Evolutionary conservation across 35 echinoderm and acorn worm species (phyloP), one percentile per base, ranked within the genome.

Genomic region (Acanthaster planci): DNA sequence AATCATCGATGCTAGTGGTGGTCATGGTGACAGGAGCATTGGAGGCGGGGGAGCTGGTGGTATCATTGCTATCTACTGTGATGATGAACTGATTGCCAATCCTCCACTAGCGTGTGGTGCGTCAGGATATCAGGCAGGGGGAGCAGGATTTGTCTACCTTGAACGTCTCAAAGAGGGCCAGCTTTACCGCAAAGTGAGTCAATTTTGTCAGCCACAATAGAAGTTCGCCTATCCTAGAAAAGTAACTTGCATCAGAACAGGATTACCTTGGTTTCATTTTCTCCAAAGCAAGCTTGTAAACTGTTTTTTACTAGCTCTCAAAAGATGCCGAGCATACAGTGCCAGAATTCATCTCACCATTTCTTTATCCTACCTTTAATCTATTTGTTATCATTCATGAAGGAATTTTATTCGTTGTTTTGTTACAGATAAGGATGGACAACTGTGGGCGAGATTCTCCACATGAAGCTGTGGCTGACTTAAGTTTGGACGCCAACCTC

Each of bases 21-120:
- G 90, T 32, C 10, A 64, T 51, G 84, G 93, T 23, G 52, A 76
- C 38, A 39, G 47, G 57, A 57, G 22, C 51, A 35, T 32, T 31
- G 89, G 82, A 15, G 93, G 93, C 38, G 93, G 89, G 16, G 93
- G 89, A 40, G 80, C 80, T 58, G 93, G 93, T 54, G 93, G 93
- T 16, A 40, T 89, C 38, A 92, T 97, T 15, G 56, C 89, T n/a
- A 76, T 97, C 80, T 76, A 55, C 0, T 89, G 89, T 44, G 50
- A 85, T 57, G 81, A 89, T 54, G 76, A 8, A 31, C 31, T 34
- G 10, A 85, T 92, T 6, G 32, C 38, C 7, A 67, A 57, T 2
- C 31, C 78, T 18, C 85, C 89, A 52, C 8, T 39, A 34, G 80
- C 90, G 23, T 88, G 86, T 80, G 93, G 93, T 53, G 89, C 81